Evolutionary conservation across 2,797 vertebrate genomes (phyloP), one percentile per base, ranked within the genome.

Genomic region (Ceyx erithaca): DNA sequence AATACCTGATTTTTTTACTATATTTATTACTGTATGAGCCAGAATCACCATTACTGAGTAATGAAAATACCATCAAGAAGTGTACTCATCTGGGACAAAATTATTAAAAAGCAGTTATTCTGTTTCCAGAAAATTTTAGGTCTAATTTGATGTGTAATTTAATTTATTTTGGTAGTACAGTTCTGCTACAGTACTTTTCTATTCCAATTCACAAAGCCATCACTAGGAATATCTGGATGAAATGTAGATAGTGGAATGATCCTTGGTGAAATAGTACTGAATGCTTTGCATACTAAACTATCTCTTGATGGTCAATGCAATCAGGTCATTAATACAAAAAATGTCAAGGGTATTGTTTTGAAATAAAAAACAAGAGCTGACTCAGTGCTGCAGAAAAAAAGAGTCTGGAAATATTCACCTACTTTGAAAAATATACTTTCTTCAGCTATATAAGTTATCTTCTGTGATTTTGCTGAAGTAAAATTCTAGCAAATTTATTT

Each of bases 1-100:
- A 49, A 3, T 2, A 25, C 22, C 23, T 9, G 4, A 6, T 9
- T 83, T 80, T 17, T 0, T 18, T 10, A 11, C 7, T 0, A 6
- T 77, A 14, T 12, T 48, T 78, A 23, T 54, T 86, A n/a, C 3
- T 23, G 2, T 6, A 21, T 33, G 40, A 88, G 14, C 20, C 8
- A 79, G 20, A 64, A 55, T 79, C 40, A 49, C 9, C 9, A 17
- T 40, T 51, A 69, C 31, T 45, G 35, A 71, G 14, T 72, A 81
- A 78, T 33, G n/a, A 88, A 76, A n/a, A 4, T 17, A 85, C 10
- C 3, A 57, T 59, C 23, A 57, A 58, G 6, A 16, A 62, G 21
- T 12, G 4, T 41, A 52, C 8, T 35, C 2, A 46, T 28, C 17
- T 28, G 26, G 10, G 3, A 82, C 31, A 86, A 37, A 46, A 80